Percentiles rank a stretch among this genome's conserved stretches.
phyloP scores from a whole-genome alignment of 2,113 vertebrate genomes.

The Sylvilagus bachmani region DNA sequence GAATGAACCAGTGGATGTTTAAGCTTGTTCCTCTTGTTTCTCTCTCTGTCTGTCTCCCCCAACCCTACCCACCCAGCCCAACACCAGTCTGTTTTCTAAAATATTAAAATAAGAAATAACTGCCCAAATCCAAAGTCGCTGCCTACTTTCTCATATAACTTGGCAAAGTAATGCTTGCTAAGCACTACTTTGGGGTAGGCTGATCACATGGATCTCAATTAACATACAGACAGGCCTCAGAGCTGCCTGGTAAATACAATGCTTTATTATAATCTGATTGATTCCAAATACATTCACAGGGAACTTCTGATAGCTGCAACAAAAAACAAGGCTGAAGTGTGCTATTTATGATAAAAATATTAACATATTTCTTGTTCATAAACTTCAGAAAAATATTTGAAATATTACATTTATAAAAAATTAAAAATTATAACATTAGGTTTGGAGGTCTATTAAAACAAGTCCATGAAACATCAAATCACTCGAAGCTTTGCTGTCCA shows the following conservation, averaged over 20 bases:
- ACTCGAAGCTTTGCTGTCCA: neutral
- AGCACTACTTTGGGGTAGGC: neutral
- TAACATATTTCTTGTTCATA: neutral
- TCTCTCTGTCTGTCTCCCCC: too few species aligned
- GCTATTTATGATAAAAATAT: neutral
- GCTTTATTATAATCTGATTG: neutral
- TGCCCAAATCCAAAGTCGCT: neutral
- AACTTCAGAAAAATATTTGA: slow-evolving; percentile 42
- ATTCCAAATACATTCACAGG: slow-evolving; percentile 7
- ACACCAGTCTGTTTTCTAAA: too few species aligned
- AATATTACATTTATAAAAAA: slow-evolving; percentile 50
- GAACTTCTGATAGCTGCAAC: slow-evolving; percentile 43
- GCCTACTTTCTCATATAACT: neutral
- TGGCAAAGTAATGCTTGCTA: neutral
- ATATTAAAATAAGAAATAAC: neutral
- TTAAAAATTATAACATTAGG: slow-evolving; percentile 13
- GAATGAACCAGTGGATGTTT: too few species aligned
- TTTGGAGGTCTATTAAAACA: slow-evolving; percentile 50
- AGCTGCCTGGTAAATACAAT: neutral
- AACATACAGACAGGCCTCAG: neutral
- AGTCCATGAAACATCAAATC: slow-evolving; percentile 40
- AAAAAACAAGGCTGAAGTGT: slow-evolving; percentile 43
- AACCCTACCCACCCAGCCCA: too few species aligned
- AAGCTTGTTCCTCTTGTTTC: too few species aligned
- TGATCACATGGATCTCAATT: neutral